phyloP scores from a whole-genome alignment of 2,888 invertebrate genomes.

The Leptinotarsa tumamoca region DNA sequence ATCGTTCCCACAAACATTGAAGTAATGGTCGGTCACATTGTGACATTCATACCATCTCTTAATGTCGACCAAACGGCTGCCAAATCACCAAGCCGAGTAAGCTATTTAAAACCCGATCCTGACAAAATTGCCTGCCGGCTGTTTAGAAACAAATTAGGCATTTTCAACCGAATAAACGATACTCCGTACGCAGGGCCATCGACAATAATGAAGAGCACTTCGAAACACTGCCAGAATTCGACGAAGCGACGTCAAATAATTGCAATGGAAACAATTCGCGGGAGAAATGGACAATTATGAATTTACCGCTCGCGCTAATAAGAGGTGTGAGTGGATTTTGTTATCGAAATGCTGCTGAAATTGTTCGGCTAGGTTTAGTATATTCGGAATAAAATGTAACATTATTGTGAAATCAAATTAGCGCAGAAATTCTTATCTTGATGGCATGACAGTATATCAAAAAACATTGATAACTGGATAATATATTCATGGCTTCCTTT shows the following conservation, averaged over 20 bases:
- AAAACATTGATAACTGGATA: too few relatives aligned
- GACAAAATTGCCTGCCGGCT: conserved; percentile 21
- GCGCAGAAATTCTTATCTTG: background rate
- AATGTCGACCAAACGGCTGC: background rate
- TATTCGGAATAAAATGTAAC: background rate
- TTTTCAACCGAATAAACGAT: conserved; percentile 35
- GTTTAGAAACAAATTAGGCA: conserved; percentile 36
- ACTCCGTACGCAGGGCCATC: conserved; percentile 1
- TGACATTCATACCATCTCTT: conserved; percentile 12
- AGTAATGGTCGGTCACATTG: conserved; percentile 30
- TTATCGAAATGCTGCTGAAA: background rate
- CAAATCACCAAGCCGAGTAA: background rate
- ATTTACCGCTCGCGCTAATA: conserved; percentile 27
- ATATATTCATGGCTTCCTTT: background rate
- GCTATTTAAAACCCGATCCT: background rate
- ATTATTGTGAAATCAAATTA: background rate
- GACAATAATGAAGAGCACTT: conserved; percentile 46
- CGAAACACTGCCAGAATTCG: conserved; percentile 39
- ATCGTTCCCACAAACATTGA: conserved; percentile 31
- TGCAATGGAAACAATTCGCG: conserved; percentile 41
- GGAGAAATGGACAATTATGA: conserved; percentile 40
- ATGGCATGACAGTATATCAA: too few relatives aligned
- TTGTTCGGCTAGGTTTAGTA: background rate
- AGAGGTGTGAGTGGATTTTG: conserved; percentile 15
- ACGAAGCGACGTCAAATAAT: conserved; percentile 40